Conservation (phyloP, 2,797 vertebrate genomes). For the Serranus cabrilla region DNA sequence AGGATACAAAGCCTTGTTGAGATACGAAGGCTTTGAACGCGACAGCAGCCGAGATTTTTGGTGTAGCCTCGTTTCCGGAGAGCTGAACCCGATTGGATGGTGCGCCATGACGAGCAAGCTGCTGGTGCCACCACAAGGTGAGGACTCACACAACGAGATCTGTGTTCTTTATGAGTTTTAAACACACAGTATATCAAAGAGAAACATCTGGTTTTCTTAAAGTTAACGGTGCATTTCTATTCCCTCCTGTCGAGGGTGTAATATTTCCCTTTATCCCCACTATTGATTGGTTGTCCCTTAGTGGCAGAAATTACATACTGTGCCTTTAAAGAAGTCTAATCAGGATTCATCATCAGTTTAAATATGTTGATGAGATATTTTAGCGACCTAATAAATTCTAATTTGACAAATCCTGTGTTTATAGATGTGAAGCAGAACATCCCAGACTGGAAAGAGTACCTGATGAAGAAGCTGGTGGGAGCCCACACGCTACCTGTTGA, state of each 20-base stretch:
- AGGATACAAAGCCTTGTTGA: constrained; percentile 95
- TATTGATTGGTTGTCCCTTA: too few relatives aligned
- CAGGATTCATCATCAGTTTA: background rate
- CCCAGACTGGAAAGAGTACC: constrained; percentile 92
- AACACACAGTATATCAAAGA: too few relatives aligned
- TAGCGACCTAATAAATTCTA: background rate
- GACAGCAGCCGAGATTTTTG: constrained; percentile 93
- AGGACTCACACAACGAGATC: constrained; percentile 47
- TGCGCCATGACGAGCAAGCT: constrained; percentile 96
- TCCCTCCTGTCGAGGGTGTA: too few relatives aligned
- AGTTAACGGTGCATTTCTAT: too few relatives aligned
- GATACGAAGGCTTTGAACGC: constrained; percentile 94
- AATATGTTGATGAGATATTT: background rate
- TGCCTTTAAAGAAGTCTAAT: too few relatives aligned
- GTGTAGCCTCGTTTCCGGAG: constrained; percentile 93
- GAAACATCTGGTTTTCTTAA: too few relatives aligned
- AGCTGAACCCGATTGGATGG: constrained; percentile 97
- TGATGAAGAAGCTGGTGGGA: constrained; percentile 94
- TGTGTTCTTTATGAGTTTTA: too few relatives aligned
- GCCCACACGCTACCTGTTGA: constrained; percentile 94
- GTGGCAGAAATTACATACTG: too few relatives aligned
- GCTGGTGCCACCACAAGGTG: constrained; percentile 95
- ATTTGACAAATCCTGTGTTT: constrained; percentile 20
- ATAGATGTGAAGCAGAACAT: constrained; percentile 80
- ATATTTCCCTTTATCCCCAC: too few relatives aligned